A percentile compares a stretch with the other conserved stretches of the same genome.
Conservation (phyloP, 2,888 invertebrate genomes). For the Drosophila birchii region DNA sequence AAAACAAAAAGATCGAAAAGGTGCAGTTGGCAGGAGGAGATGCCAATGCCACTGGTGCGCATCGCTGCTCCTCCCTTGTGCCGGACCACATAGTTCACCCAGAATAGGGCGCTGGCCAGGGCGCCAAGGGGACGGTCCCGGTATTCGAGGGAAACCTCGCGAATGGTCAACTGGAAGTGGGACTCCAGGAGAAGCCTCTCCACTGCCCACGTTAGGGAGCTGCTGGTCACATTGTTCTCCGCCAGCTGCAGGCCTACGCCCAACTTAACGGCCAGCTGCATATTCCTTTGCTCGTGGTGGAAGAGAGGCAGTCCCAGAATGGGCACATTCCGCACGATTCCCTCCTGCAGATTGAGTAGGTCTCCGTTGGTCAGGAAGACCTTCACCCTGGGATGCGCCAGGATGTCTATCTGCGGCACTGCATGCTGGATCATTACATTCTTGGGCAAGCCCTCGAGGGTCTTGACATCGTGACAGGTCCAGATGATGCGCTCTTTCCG, state of each 20-base stretch:
- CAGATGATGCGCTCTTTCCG: constrained; percentile 84
- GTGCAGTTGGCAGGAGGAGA: constrained; percentile 82
- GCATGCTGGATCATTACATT: constrained; percentile 85
- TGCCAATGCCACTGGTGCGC: constrained; percentile 76
- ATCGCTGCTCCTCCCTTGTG: constrained; percentile 83
- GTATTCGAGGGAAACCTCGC: constrained; percentile 81
- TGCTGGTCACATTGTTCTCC: constrained; percentile 79
- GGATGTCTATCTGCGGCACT: constrained; percentile 86
- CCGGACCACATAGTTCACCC: constrained; percentile 84
- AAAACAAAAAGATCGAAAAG: constrained; percentile 84
- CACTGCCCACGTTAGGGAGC: constrained; percentile 81
- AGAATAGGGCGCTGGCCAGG: constrained; percentile 83
- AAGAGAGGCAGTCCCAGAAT: constrained; percentile 85
- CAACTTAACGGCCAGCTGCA: constrained; percentile 71
- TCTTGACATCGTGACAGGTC: constrained; percentile 85
- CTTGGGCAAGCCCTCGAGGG: constrained; percentile 80
- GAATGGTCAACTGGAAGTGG: constrained; percentile 80
- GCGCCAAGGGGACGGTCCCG: constrained; percentile 84
- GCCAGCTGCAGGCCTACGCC: constrained; percentile 81
- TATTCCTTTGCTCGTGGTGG: constrained; percentile 83
- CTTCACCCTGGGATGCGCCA: constrained; percentile 85
- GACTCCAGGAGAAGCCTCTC: constrained; percentile 80
- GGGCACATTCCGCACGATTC: constrained; percentile 84
- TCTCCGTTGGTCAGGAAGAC: constrained; percentile 85
- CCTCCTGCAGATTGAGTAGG: constrained; percentile 84